phyloP scores from a whole-genome alignment of 2,113 vertebrate species.

The Phaetusa simplex region DNA sequence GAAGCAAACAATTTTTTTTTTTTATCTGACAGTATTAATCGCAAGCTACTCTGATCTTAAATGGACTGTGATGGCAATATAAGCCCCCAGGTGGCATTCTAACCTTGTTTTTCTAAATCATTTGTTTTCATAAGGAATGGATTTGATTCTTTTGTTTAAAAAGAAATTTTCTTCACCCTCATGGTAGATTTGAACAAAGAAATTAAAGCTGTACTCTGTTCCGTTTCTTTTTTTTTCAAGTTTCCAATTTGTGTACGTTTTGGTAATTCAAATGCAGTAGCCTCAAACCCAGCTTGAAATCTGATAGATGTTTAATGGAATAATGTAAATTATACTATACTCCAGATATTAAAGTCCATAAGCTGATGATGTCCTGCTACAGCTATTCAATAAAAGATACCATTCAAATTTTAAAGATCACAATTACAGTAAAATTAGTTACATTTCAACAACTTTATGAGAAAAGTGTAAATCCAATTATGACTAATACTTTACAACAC shows the following conservation, averaged over 20 bases:
- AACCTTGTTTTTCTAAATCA: slow-evolving; percentile 71
- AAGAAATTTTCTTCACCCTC: slow-evolving; percentile 27
- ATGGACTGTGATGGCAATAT: slow-evolving; percentile 64
- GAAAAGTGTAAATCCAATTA: slow-evolving; percentile 21
- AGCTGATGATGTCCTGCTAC: neutral
- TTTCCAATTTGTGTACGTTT: neutral
- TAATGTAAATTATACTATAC: slow-evolving; percentile 22
- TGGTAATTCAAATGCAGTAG: slow-evolving; percentile 17
- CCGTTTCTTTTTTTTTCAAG: neutral
- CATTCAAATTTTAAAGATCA: slow-evolving; percentile 34
- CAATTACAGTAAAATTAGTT: slow-evolving; percentile 31
- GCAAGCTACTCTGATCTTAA: neutral
- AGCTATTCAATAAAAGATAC: slow-evolving; percentile 28
- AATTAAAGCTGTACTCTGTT: neutral
- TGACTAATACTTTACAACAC: slow-evolving; percentile 19
- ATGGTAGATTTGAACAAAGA: slow-evolving; percentile 43
- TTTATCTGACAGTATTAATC: neutral
- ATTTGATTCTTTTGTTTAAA: slow-evolving; percentile 54
- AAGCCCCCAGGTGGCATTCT: slow-evolving; percentile 78
- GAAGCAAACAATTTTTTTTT: neutral
- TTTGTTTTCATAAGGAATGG: slow-evolving; percentile 63
- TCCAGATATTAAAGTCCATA: slow-evolving; percentile 21
- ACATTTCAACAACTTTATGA: slow-evolving; percentile 28
- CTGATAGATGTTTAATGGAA: neutral
- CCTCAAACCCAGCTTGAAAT: slow-evolving; percentile 41